A percentile compares a stretch with the other conserved stretches of the same genome.
These are phyloP conservation scores for Ophioderma brevispina DNA, from an alignment of 35 echinoderm and acorn worm genomes.

Conservation along the genomic window DNA sequence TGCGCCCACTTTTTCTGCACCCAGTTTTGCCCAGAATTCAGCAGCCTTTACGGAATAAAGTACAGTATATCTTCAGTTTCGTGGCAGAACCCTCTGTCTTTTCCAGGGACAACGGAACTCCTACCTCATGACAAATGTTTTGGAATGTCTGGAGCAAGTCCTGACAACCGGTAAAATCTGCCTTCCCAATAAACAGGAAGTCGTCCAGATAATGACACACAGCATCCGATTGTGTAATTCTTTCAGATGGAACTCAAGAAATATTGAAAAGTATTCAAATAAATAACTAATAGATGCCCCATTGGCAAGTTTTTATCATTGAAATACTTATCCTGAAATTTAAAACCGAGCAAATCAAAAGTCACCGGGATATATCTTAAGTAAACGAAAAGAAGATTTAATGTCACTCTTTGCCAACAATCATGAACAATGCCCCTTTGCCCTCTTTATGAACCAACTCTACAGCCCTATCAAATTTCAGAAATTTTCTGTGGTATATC, in stretches of 20 bases:
- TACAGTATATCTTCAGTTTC: neutral
- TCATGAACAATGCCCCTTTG: neutral
- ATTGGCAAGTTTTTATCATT: conserved; percentile 18
- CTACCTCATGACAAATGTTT: conserved; percentile 23
- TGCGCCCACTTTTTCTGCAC: no score
- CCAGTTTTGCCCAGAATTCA: no score
- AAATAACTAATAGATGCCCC: neutral
- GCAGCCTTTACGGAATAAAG: no score
- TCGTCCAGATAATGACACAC: conserved; percentile 26
- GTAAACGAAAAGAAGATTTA: conserved; percentile 39
- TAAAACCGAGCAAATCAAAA: conserved; percentile 44
- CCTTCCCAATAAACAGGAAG: neutral
- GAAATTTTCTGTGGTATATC: conserved; percentile 3
- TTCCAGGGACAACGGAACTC: conserved; percentile 40
- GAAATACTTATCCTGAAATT: conserved; percentile 16
- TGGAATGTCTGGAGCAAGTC: conserved; percentile 2
- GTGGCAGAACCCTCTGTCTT: conserved; percentile 31
- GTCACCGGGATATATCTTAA: conserved; percentile 22
- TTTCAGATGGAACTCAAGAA: neutral
- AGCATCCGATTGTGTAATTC: neutral
- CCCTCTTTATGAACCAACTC: neutral
- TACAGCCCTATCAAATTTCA: conserved; percentile 26
- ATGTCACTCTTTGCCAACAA: conserved; percentile 51
- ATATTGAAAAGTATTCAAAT: conserved; percentile 1
- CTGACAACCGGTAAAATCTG: neutral